Conservation (phyloP, 2,113 vertebrate species). For the Gavialis gangeticus region DNA sequence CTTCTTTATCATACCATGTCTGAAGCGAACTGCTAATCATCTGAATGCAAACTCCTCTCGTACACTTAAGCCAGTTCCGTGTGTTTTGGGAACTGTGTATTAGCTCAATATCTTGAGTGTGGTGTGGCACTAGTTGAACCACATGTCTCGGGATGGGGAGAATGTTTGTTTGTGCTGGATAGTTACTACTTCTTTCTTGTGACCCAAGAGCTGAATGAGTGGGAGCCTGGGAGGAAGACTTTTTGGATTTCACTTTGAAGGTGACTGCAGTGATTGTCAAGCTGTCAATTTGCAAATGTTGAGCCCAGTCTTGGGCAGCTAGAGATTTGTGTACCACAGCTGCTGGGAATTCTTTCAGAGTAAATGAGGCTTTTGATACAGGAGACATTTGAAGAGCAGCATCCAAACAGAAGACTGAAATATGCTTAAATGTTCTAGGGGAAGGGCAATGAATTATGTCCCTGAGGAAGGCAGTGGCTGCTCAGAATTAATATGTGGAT, state of each 20-base stretch:
- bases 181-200: background rate
- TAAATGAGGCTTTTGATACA: background rate
- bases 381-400: background rate
- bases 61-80: background rate
- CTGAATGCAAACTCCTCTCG: rapidly evolving
- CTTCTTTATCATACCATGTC: background rate
- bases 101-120: background rate
- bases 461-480: background rate
- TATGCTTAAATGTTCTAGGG: background rate
- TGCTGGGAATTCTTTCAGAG: background rate
- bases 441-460: background rate
- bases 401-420: rapidly evolving
- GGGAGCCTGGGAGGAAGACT: background rate
- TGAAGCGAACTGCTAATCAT: background rate
- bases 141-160: rapidly evolving
- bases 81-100: background rate
- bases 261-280: background rate
- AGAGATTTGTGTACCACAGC: background rate
- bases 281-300: background rate
- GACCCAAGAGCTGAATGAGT: background rate
- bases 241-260: background rate
- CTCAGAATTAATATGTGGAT: background rate
- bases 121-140: rapidly evolving
- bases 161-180: background rate
- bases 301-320: background rate